A percentile compares a stretch with the other conserved stretches of the same genome.
Evolutionary conservation across 2,888 invertebrate genomes (phyloP).

Genomic region (Amiota communis): DNA sequence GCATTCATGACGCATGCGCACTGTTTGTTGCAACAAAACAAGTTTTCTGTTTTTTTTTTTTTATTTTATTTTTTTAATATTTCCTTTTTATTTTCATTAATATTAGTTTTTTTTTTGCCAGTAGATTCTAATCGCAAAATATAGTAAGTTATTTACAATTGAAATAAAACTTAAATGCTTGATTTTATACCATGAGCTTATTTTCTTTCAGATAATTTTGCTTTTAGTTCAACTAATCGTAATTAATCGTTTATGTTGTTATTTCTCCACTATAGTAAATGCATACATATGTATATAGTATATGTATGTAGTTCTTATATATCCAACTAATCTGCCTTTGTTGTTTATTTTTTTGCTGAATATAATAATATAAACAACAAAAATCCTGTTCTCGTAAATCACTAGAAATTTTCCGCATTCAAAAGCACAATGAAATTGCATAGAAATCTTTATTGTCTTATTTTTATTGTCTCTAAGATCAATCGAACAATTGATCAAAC

Average conservation of each 20-base stretch:
- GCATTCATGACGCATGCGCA: constrained; percentile 22
- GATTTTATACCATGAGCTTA: constrained; percentile 8
- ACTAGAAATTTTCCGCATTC: no score
- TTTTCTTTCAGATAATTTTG: constrained; percentile 33
- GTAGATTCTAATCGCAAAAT: constrained; percentile 46
- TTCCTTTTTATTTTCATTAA: constrained; percentile 36
- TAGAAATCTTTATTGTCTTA: no score
- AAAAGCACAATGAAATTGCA: no score
- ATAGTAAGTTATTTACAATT: constrained; percentile 35
- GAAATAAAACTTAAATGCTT: constrained; percentile 38
- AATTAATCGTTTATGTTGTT: constrained; percentile 21
- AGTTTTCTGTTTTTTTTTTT: background rate
- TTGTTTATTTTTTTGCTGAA: no score
- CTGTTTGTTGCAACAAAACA: background rate
- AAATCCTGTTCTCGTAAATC: no score
- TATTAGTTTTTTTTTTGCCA: constrained; percentile 47
- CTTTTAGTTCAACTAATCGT: constrained; percentile 27
- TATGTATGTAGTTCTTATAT: background rate
- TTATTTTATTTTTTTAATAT: constrained; percentile 30
- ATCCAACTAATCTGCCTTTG: no score
- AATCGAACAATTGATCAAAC: no score
- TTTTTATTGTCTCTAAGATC: no score
- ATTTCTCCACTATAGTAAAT: background rate
- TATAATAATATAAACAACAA: no score
- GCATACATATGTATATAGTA: no score